phyloP scores from a whole-genome alignment of 2,797 vertebrate genomes.

The Oreochromis mossambicus region DNA sequence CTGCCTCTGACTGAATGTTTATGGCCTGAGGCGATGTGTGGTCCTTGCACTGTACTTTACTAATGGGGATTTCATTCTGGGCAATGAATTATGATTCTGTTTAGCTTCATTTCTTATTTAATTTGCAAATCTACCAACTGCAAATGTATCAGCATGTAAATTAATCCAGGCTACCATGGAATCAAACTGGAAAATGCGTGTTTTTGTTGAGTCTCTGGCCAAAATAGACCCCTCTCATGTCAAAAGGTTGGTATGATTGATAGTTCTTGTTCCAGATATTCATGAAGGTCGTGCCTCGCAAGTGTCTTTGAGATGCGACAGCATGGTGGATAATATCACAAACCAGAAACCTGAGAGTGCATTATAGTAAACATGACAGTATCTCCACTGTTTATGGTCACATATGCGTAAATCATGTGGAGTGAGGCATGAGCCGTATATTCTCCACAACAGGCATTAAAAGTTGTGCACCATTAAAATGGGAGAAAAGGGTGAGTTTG shows the following conservation, averaged over 20 bases:
- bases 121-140: neutral
- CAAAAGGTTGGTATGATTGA: slow-evolving; percentile 32
- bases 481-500: neutral
- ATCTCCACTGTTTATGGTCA: slow-evolving; percentile 4
- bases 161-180: neutral
- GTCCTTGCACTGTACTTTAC: neutral
- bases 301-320: neutral
- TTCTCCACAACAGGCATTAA: neutral
- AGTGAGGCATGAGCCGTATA: neutral
- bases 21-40: slow-evolving; percentile 33
- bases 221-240: neutral
- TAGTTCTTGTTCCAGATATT: slow-evolving; percentile 45
- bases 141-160: neutral
- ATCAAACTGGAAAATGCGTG: neutral
- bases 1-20: slow-evolving; percentile 37
- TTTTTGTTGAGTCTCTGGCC: neutral
- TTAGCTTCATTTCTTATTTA: slow-evolving; percentile 10
- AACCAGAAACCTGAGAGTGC: neutral
- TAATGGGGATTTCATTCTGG: slow-evolving; percentile 5
- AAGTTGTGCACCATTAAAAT: neutral
- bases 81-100: slow-evolving; percentile 25
- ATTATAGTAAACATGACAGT: slow-evolving; percentile 3
- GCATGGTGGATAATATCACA: neutral
- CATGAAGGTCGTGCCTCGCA: slow-evolving; percentile 42
- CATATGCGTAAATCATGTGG: slow-evolving; percentile 24